Conservation (phyloP, 2,888 invertebrate species). For the Yponomeuta sedellus region DNA sequence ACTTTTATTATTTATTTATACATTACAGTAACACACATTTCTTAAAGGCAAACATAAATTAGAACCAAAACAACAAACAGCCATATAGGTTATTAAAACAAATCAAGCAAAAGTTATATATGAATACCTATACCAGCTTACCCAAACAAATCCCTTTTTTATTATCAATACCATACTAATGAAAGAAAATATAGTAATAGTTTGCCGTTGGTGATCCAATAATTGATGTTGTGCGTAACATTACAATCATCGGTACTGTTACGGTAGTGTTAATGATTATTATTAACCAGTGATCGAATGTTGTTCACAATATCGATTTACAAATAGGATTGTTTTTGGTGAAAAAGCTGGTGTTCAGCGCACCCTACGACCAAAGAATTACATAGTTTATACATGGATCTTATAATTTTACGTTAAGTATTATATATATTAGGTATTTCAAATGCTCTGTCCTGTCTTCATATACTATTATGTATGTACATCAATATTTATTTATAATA, state of each 20-base stretch:
- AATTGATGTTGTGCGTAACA: slow-evolving; percentile 10
- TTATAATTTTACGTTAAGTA: neutral
- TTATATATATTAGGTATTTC: slow-evolving; percentile 2
- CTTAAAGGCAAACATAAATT: slow-evolving; percentile 35
- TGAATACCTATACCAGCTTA: slow-evolving; percentile 39
- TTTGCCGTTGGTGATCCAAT: no score
- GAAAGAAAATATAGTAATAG: neutral
- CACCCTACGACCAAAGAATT: neutral
- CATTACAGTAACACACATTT: slow-evolving; percentile 19
- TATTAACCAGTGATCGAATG: neutral
- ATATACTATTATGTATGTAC: slow-evolving; percentile 10
- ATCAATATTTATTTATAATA: slow-evolving; percentile 23
- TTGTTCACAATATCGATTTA: neutral
- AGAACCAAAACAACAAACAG: slow-evolving; percentile 58
- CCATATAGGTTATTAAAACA: slow-evolving; percentile 63
- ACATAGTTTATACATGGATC: neutral
- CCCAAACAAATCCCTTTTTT: slow-evolving; percentile 18
- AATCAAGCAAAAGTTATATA: slow-evolving; percentile 50
- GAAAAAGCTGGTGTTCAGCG: neutral
- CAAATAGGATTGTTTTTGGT: neutral
- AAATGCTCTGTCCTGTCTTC: neutral
- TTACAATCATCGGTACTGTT: neutral
- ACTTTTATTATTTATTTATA: slow-evolving; percentile 16
- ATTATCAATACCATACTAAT: slow-evolving; percentile 18
- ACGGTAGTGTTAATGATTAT: neutral